Percentiles rank a stretch among this genome's conserved stretches.
Conservation (phyloP, 2,888 invertebrate species). For the Polylopha cassiicola region DNA sequence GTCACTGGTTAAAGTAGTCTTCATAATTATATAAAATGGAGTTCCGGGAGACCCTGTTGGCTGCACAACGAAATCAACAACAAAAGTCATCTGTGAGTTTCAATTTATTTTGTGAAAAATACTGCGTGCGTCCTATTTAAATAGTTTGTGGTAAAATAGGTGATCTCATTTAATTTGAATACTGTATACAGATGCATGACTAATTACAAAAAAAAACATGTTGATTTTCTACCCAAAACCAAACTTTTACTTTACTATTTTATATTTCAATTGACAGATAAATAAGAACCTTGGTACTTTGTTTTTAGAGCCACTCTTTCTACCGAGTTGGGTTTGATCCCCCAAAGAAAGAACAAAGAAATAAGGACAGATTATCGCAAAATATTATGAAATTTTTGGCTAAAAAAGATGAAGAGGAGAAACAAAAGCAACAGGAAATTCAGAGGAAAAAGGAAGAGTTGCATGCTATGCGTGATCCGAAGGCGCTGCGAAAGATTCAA, state of each 20-base stretch:
- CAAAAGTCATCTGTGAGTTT: conserved; percentile 73
- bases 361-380: conserved; percentile 81
- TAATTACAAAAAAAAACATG: no score
- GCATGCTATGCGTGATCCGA: conserved; percentile 82
- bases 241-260: conserved; percentile 19
- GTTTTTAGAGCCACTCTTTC: conserved; percentile 67
- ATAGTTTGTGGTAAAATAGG: conserved; percentile 1
- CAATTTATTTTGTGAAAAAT: conserved; percentile 32
- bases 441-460: conserved; percentile 81
- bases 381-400: conserved; percentile 91
- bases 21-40: conserved; percentile 50
- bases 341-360: conserved; percentile 86
- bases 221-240: no score
- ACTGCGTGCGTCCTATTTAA: conserved; percentile 23
- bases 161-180: no score
- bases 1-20: conserved; percentile 8
- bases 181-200: no score
- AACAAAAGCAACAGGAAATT: conserved; percentile 78
- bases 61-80: conserved; percentile 74
- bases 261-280: conserved; percentile 9
- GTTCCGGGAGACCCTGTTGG: conserved; percentile 68
- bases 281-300: conserved; percentile 17
- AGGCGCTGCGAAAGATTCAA: conserved; percentile 84
- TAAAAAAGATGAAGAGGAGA: conserved; percentile 88
- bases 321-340: conserved; percentile 89